Conservation (phyloP, 2,888 invertebrate species). For the Lasioglossum villosulum region DNA sequence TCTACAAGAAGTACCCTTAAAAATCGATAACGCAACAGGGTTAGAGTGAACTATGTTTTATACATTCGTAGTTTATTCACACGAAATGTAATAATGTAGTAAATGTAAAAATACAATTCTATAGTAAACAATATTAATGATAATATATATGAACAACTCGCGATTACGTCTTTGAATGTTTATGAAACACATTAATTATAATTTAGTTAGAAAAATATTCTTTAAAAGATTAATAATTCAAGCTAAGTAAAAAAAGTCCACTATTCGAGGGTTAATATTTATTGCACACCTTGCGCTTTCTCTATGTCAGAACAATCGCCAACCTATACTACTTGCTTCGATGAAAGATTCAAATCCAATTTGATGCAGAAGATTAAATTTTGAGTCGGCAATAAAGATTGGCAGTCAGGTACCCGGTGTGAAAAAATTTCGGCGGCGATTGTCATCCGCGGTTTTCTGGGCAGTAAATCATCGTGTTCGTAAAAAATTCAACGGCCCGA, state of each 20-base stretch:
- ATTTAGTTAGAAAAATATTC: no score
- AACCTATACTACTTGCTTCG: not conserved
- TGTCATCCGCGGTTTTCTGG: not conserved
- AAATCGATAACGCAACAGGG: no score
- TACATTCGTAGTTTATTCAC: no score
- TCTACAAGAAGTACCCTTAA: no score
- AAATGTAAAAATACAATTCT: no score
- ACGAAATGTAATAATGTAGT: no score
- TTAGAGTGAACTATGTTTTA: no score
- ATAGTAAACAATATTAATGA: no score
- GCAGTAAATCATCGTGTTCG: conserved; percentile 36
- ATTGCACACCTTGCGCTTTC: not conserved
- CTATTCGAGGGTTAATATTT: not conserved
- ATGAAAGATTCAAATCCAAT: not conserved
- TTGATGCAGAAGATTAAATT: not conserved
- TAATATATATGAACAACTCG: no score
- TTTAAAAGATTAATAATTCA: not conserved
- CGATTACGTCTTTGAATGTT: no score
- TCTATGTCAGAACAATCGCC: not conserved
- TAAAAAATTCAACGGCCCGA: conserved; percentile 54
- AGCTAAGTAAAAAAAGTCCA: no score
- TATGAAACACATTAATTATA: no score
- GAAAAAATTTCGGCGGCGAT: not conserved
- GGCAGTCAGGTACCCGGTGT: not conserved
- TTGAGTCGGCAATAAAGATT: not conserved